phyloP scores from a whole-genome alignment of 1,140 invertebrate species.

The Eupristina koningsbergeri region DNA sequence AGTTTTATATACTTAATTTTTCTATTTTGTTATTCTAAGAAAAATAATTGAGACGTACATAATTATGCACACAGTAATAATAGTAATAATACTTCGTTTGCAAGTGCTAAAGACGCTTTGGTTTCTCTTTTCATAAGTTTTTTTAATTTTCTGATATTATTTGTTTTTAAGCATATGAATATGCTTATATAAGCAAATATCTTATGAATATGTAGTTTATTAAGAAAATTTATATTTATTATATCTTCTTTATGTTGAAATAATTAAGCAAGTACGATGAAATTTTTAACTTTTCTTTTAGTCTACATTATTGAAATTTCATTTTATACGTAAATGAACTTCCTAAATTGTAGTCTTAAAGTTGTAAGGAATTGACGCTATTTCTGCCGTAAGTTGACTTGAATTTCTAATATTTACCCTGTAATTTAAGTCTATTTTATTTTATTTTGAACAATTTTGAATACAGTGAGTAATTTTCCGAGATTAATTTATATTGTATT shows the following conservation, averaged over 20 bases:
- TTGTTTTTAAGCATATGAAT: slow-evolving; percentile 1
- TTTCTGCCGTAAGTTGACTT: slow-evolving; percentile 21
- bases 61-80: slow-evolving; percentile 8
- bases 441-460: slow-evolving; percentile 27
- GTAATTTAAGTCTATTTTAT: slow-evolving; percentile 41
- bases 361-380: slow-evolving; percentile 26
- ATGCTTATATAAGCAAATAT: neutral
- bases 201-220: neutral
- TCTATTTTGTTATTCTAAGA: neutral
- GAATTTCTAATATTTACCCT: slow-evolving; percentile 42
- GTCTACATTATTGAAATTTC: neutral
- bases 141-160: neutral
- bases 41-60: neutral
- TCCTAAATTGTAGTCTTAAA: slow-evolving; percentile 20
- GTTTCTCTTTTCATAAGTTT: neutral
- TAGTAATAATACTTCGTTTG: neutral
- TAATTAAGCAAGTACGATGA: neutral
- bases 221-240: neutral
- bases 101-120: neutral
- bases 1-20: neutral
- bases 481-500: slow-evolving; percentile 12
- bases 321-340: slow-evolving; percentile 1
- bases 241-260: neutral
- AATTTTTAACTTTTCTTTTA: neutral
- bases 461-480: slow-evolving; percentile 31